These are phyloP conservation scores for Perca fluviatilis DNA, from an alignment of 2,113 vertebrate species.

Conservation along the genomic window DNA sequence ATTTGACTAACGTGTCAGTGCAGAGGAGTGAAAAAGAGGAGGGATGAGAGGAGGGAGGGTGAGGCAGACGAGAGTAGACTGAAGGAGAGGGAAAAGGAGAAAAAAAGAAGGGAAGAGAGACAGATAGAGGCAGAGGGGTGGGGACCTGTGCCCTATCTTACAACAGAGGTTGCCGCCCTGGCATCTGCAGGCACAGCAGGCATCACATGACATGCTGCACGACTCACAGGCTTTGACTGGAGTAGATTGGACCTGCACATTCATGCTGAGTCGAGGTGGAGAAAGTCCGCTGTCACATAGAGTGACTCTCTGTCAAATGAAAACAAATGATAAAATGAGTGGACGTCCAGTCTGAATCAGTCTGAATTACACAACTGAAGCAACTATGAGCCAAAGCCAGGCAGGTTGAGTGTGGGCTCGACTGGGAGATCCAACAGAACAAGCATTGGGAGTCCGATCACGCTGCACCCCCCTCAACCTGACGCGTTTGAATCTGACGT, in stretches of 20 bases:
- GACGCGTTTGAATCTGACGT: conserved; percentile 49
- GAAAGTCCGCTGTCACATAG: conserved; percentile 56
- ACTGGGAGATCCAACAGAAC: conserved; percentile 41
- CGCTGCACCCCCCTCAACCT: conserved; percentile 39
- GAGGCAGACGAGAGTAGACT: conserved; percentile 20
- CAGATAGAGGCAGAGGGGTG: conserved; percentile 43
- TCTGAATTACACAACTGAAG: conserved; percentile 55
- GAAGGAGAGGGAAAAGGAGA: conserved; percentile 34
- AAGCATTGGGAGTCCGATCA: conserved; percentile 43
- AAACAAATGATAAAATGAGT: conserved; percentile 61
- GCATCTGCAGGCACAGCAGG: conserved; percentile 75
- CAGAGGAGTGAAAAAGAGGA: conserved; percentile 67
- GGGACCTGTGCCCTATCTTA: conserved; percentile 59
- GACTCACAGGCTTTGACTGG: conserved; percentile 62
- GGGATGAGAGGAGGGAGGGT: background rate
- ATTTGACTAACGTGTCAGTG: conserved; percentile 75
- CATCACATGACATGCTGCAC: conserved; percentile 67
- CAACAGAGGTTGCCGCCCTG: conserved; percentile 65
- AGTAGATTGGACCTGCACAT: conserved; percentile 56
- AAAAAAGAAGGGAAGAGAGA: conserved; percentile 18
- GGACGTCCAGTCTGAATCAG: conserved; percentile 61
- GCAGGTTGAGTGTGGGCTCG: conserved; percentile 17
- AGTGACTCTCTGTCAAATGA: conserved; percentile 62
- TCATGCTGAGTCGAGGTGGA: conserved; percentile 64
- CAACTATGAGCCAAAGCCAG: conserved; percentile 43